Conservation (phyloP, 1,140 invertebrate species). For the Littorina saxatilis region DNA sequence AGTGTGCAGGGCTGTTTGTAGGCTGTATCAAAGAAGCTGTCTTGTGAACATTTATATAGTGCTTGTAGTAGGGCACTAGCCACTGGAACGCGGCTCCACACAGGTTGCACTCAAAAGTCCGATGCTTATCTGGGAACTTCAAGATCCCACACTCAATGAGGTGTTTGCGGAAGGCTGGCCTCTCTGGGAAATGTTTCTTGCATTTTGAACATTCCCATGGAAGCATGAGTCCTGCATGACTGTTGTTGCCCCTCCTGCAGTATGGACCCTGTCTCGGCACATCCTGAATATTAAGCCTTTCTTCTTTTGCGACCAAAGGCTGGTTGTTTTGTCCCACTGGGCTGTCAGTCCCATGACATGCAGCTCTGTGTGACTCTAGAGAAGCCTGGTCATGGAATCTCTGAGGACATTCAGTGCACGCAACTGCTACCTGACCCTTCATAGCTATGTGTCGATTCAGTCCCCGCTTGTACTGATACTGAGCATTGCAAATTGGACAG, state of each 20-base stretch:
- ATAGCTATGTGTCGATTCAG: conserved; percentile 12
- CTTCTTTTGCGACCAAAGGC: too few relatives aligned
- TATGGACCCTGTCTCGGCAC: too few relatives aligned
- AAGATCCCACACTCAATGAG: conserved; percentile 17
- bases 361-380: background rate
- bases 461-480: conserved; percentile 7
- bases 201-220: conserved; percentile 28
- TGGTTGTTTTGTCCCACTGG: too few relatives aligned
- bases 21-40: background rate
- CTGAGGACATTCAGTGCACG: background rate
- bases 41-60: conserved; percentile 21
- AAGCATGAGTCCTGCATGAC: too few relatives aligned
- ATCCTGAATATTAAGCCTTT: too few relatives aligned
- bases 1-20: background rate
- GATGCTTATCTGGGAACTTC: background rate
- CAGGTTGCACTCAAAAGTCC: conserved; percentile 2
- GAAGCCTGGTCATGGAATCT: conserved; percentile 22
- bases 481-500: conserved; percentile 16
- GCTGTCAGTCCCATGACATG: background rate
- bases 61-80: background rate
- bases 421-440: background rate
- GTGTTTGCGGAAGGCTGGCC: background rate
- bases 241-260: too few relatives aligned
- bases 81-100: background rate
- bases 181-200: background rate